Evolutionary conservation across 2,888 invertebrate genomes (phyloP), one percentile per base, ranked within the genome.

Genomic region (Tetragnatha montana): DNA sequence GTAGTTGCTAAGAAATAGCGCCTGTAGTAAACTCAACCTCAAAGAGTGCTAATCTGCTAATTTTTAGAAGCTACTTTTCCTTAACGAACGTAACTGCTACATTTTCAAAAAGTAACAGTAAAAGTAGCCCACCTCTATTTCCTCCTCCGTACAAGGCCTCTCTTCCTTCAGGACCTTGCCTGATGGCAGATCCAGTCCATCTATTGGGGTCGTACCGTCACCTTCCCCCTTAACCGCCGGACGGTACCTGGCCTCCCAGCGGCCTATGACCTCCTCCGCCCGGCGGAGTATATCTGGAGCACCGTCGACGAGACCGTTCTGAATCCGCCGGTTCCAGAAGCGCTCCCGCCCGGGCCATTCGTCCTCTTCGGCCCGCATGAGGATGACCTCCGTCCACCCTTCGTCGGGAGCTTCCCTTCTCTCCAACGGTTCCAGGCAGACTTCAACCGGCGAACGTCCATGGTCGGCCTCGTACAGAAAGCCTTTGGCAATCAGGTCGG

Each of bases 271-370:
- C 10, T 74, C 86, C 60, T 87, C 86, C 12, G 86, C 86, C 17
- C 74, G n/a, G n/a, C 68, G 80, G 68, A 87, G n/a, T 14, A 87
- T 79, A n/a, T 87, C 80, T 22, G 86, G 73, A 12, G 86, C 80
- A 19, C 80, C 86, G 8, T 74, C 51, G 17, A 87, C 80, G 68
- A 87, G 21, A 71, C 74, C 80, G 2, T 74, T 19, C 6, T 80
- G 10, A 0, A 87, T 87, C 49, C 49, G 73, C 21, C 49, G 51
- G n/a, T 80, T 87, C 80, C 86, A 80, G 14, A 87, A 87, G n/a
- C 60, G n/a, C 14, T 81, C 80, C 73, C 73, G 19, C 68, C 22
- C 12, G n/a, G 10, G 14, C 71, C 73, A 7, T 50, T 6, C 50
- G 70, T 8, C 73, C 8, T 73, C 60, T 22, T 8, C 35, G 35